Conservation (phyloP, 2,113 vertebrate genomes). For the Australoheros scitulus region DNA sequence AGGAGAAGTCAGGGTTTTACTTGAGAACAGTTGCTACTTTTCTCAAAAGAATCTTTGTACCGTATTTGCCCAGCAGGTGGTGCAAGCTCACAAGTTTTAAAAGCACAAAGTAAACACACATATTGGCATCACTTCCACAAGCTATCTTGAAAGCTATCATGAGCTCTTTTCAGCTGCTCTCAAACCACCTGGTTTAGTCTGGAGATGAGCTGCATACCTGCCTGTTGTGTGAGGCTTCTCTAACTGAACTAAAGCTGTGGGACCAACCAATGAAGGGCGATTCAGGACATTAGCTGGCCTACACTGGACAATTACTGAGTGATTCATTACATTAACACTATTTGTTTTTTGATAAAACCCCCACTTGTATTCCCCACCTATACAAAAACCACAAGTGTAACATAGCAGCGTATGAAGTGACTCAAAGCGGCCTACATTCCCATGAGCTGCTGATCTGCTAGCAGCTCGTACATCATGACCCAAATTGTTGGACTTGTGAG, state of each 20-base stretch:
- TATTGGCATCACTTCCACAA: background rate
- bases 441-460: background rate
- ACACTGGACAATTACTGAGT: background rate
- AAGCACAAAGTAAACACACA: background rate
- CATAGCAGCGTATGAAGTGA: background rate
- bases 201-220: background rate
- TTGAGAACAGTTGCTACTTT: background rate
- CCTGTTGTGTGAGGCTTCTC: background rate
- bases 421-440: background rate
- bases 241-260: background rate
- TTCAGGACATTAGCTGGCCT: background rate
- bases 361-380: background rate
- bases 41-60: background rate
- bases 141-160: background rate
- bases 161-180: slow-evolving; percentile 10
- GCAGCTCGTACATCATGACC: slow-evolving; percentile 34
- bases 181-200: background rate
- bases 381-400: background rate
- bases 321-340: background rate
- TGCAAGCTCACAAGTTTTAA: background rate
- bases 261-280: background rate
- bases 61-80: slow-evolving; percentile 37
- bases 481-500: slow-evolving; percentile 3
- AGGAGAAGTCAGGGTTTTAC: background rate
- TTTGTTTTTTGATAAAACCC: background rate